phyloP scores from a whole-genome alignment of 2,113 vertebrate species.

The Craseonycteris thonglongyai region DNA sequence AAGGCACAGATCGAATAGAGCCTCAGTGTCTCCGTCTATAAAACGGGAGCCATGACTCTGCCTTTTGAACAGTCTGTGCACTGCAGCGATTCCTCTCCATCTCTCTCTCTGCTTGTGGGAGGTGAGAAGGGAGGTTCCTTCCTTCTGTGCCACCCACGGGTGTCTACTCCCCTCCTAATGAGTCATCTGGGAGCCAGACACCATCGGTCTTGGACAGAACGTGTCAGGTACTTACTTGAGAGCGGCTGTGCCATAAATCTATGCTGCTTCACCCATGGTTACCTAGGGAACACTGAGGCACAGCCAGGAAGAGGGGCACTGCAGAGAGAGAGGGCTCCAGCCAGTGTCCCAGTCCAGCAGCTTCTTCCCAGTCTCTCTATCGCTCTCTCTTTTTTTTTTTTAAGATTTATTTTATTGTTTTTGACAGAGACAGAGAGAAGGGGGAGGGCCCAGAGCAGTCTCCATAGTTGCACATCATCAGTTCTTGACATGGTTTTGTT shows the following conservation, averaged over 20 bases:
- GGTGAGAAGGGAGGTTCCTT: constrained; percentile 16
- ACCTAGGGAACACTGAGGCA: constrained; percentile 64
- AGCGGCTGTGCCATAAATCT: constrained; percentile 59
- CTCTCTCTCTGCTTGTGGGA: neutral
- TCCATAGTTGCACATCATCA: too few species aligned
- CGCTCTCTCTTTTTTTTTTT: too few species aligned
- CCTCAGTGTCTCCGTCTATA: neutral
- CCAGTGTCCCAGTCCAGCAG: neutral
- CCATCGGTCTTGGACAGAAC: constrained; percentile 17
- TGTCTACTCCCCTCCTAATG: constrained; percentile 45
- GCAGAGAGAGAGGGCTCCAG: constrained; percentile 35
- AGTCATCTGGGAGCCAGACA: constrained; percentile 65
- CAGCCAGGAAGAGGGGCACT: constrained; percentile 4
- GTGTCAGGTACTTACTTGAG: constrained; percentile 42
- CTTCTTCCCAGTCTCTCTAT: too few species aligned
- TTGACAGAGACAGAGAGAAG: too few species aligned
- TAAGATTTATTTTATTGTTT: too few species aligned
- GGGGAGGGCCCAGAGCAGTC: too few species aligned
- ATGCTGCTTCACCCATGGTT: constrained; percentile 16
- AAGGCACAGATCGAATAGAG: neutral
- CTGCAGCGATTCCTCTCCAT: neutral
- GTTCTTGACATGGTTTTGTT: too few species aligned
- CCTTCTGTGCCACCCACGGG: neutral
- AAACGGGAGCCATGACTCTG: neutral
- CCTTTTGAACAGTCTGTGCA: neutral